Percentiles rank a stretch among this genome's conserved stretches.
These are phyloP conservation scores for Caenorhabditis sp. DNA, from an alignment of 2,888 invertebrate genomes.

Conservation along the genomic window DNA sequence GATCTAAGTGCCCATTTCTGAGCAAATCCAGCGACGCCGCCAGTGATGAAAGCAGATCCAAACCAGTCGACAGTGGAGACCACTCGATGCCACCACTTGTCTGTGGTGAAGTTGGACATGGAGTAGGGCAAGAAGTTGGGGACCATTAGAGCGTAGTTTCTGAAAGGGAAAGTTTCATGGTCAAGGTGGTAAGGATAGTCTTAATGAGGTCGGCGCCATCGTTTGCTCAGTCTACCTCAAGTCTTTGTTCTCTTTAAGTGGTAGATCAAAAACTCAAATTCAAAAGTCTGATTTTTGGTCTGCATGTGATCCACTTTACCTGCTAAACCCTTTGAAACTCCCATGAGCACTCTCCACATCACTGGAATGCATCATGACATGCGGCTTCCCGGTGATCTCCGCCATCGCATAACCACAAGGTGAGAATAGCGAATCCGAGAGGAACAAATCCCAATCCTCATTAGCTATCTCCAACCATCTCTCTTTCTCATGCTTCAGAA, in stretches of 20 bases:
- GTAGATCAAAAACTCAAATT: too few species aligned
- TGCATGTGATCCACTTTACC: constrained; percentile 10
- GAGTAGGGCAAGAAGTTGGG: constrained; percentile 61
- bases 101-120: constrained; percentile 53
- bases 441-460: constrained; percentile 59
- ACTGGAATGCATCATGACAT: constrained; percentile 66
- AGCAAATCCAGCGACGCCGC: constrained; percentile 43
- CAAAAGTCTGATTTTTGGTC: too few species aligned
- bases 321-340: constrained; percentile 54
- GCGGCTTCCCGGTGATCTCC: constrained; percentile 47
- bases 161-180: constrained; percentile 2
- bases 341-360: constrained; percentile 67
- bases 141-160: constrained; percentile 63
- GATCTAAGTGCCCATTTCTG: constrained; percentile 62
- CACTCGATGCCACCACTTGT: constrained; percentile 59
- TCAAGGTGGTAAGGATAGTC: background rate
- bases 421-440: constrained; percentile 60
- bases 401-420: constrained; percentile 64
- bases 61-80: constrained; percentile 64
- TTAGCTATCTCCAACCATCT: constrained; percentile 54
- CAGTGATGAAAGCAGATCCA: constrained; percentile 47
- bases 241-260: too few species aligned
- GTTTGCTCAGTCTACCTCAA: too few species aligned
- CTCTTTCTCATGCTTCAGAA: constrained; percentile 17
- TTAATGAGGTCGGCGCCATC: too few species aligned